These are phyloP conservation scores for Pollenia amentaria DNA, from an alignment of 2,888 invertebrate species.

Conservation along the genomic window DNA sequence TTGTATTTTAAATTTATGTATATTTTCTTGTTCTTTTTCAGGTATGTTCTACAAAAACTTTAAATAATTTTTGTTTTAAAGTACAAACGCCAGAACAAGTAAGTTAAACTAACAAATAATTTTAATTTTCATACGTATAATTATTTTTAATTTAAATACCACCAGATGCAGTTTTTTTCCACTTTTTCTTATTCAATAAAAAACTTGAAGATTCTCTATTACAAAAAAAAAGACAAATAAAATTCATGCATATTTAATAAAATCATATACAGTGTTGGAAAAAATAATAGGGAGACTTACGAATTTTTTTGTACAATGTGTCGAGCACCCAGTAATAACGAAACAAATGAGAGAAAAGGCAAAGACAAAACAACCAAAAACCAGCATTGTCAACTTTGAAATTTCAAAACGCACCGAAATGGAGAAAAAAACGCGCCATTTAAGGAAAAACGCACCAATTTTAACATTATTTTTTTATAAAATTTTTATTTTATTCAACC, in stretches of 20 bases:
- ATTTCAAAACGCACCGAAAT: no score
- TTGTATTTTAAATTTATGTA: no score
- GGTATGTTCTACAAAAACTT: conserved; percentile 16
- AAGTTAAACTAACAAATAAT: neutral
- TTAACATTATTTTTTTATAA: no score
- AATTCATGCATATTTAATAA: conserved; percentile 16
- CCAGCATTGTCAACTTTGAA: no score
- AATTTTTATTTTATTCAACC: no score
- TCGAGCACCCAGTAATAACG: no score
- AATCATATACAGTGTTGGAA: conserved; percentile 4
- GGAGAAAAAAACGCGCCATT: no score
- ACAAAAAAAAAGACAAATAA: neutral
- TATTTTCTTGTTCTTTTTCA: conserved; percentile 31
- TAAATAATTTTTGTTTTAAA: neutral
- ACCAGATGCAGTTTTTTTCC: conserved; percentile 13
- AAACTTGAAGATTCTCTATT: neutral
- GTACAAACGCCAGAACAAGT: neutral
- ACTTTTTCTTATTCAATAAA: conserved; percentile 1
- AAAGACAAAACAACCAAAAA: no score
- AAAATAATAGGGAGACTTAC: no score
- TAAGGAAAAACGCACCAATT: no score
- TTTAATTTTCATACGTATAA: neutral
- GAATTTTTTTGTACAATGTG: no score
- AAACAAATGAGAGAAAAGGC: no score
- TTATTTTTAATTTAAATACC: conserved; percentile 19